Conservation (phyloP, 2,797 vertebrate genomes). For the Chrosomus eos region DNA sequence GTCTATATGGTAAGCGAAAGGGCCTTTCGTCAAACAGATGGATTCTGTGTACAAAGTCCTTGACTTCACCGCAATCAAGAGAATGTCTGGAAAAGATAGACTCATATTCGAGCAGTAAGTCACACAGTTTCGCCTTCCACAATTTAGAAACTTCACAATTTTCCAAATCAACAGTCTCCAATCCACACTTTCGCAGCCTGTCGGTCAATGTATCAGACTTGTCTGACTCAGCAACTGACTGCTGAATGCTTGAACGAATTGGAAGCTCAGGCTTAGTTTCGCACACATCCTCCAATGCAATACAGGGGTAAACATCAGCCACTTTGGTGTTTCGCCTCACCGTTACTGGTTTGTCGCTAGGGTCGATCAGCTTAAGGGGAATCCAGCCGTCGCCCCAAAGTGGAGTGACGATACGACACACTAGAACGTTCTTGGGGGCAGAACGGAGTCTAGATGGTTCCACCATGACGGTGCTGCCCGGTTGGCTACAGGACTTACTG, state of each 20-base stretch:
- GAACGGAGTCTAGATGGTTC: too few species aligned
- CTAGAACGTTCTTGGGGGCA: too few species aligned
- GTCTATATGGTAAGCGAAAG: background rate
- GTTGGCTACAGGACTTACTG: too few species aligned
- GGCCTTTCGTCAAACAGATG: background rate
- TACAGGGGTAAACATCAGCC: background rate
- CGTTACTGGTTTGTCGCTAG: too few species aligned
- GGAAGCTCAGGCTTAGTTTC: background rate
- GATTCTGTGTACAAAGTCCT: conserved; percentile 1
- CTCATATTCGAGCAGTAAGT: background rate
- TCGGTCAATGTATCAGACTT: too few species aligned
- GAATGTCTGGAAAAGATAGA: background rate
- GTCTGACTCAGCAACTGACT: background rate
- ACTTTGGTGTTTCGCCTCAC: too few species aligned
- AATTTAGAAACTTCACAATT: background rate
- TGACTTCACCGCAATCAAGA: conserved; percentile 12
- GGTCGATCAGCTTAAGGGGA: too few species aligned
- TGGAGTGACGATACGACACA: too few species aligned
- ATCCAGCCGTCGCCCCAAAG: too few species aligned
- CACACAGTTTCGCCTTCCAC: background rate
- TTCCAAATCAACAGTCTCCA: background rate
- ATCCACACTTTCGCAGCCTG: background rate
- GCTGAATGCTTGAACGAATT: background rate
- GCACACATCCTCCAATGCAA: background rate
- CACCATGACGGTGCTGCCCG: too few species aligned